Base-by-base conservation (phyloP, 2,113 vertebrate genomes). In the Osmerus eperlanus region DNA sequence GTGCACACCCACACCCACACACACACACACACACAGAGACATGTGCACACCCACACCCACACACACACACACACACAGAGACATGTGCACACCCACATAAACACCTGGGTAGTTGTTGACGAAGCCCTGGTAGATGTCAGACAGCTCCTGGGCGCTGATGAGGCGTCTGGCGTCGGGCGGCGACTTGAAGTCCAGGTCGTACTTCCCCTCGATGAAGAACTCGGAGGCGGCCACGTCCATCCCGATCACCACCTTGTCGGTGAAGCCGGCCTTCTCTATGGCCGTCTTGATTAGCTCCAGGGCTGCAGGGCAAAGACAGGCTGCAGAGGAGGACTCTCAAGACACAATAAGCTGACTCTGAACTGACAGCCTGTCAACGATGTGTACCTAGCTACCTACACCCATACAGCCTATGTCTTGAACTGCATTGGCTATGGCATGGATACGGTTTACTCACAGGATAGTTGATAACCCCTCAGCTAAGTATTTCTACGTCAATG, bases 181-280 rank as follows among this genome's bases (percentile, higher is more conserved):
- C 28, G 95, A 96, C 85, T 97, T 97, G 83, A 97, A 97, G 85
- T 97, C 96, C 84, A 97, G 87, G 88, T 96, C 95, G 0, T 97
- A 97, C 85, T 95, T 96, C 68, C 95, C 95, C 29, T 97, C 94
- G 0, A 91, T 93, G 78, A 95, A 93, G 86, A 97, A 96, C 85
- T 97, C 96, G 0, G 95, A 97, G 54, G 96, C 95, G 1, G 96
- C 96, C 0, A 97, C 95, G 2, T 97, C 96, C 95, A 97, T 97
- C 19, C 96, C 96, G 0, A 97, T 95, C 83, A 97, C 95, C n/a
- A 97, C 94, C 88, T 96, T 97, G 75, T 96, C 96, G 0, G 94
- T 95, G 87, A 96, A 96, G 56, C 95, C 95, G 0, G 96, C 95
- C 79, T 96, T 95, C 79, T 96, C 95, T 0, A 97, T 96, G 70